phyloP scores from a whole-genome alignment of 2,797 vertebrate species.

The Coluber constrictor region DNA sequence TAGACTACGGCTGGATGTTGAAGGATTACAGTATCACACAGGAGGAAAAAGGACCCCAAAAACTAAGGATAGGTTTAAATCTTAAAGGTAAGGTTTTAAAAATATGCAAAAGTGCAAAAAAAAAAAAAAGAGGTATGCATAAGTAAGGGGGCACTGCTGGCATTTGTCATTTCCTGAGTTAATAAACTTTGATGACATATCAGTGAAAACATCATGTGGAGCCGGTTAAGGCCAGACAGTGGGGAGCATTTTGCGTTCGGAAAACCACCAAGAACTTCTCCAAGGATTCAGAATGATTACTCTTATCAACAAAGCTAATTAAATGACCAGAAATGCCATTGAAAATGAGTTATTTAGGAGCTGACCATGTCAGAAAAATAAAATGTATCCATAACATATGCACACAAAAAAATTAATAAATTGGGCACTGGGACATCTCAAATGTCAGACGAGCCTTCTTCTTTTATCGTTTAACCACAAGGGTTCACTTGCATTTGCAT shows the following conservation, averaged over 20 bases:
- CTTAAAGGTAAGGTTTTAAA: background rate
- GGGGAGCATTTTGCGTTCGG: background rate
- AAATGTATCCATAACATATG: background rate
- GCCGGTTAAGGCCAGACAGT: background rate
- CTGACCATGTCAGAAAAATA: background rate
- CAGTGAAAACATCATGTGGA: conserved; percentile 8
- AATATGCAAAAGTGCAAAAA: background rate
- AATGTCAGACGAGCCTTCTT: background rate
- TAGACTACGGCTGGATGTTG: background rate
- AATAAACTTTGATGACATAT: conserved; percentile 4
- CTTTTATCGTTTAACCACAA: background rate
- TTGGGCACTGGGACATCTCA: conserved; percentile 1
- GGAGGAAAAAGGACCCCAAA: background rate
- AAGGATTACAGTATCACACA: background rate
- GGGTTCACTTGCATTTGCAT: background rate
- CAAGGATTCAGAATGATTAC: background rate
- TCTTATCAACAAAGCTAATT: background rate
- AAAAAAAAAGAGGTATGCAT: background rate
- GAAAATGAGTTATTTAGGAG: background rate
- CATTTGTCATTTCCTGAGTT: conserved; percentile 5
- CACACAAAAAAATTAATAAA: background rate
- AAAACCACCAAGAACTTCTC: background rate
- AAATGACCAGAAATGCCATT: background rate
- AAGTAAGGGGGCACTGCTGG: background rate
- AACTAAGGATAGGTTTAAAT: background rate